Percentiles rank a stretch among this genome's conserved stretches.
Evolutionary conservation across 2,888 invertebrate species (phyloP).

Genomic region (Pomacea canaliculata): DNA sequence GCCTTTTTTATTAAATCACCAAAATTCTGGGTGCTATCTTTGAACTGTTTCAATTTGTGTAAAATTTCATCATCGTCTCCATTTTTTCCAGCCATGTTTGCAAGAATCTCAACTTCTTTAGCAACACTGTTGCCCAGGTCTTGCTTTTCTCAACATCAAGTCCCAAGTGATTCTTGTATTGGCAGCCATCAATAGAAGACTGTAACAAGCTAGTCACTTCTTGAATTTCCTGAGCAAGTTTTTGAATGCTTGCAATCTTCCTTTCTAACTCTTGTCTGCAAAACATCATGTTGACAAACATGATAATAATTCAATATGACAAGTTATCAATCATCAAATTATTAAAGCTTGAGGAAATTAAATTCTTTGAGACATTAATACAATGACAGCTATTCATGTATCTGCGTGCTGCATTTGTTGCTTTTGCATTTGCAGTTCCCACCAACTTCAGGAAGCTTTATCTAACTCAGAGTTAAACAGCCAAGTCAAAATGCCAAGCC

Average conservation of each 20-base stretch:
- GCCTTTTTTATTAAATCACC: slow-evolving; percentile 40
- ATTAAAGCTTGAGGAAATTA: too few species aligned
- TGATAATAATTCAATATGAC: too few species aligned
- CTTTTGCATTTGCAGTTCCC: too few species aligned
- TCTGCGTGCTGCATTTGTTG: too few species aligned
- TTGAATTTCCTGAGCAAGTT: slow-evolving; percentile 32
- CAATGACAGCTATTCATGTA: too few species aligned
- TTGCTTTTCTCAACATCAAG: slow-evolving; percentile 39
- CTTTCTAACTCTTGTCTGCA: slow-evolving; percentile 34
- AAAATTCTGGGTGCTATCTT: slow-evolving; percentile 35
- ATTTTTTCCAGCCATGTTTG: neutral
- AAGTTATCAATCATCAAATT: too few species aligned
- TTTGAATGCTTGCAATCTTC: slow-evolving; percentile 33
- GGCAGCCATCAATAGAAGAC: slow-evolving; percentile 27
- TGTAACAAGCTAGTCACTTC: slow-evolving; percentile 30
- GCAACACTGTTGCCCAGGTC: slow-evolving; percentile 13
- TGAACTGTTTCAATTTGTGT: slow-evolving; percentile 21
- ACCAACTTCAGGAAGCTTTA: too few species aligned
- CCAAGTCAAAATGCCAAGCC: too few species aligned
- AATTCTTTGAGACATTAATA: too few species aligned
- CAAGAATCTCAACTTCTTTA: slow-evolving; percentile 11
- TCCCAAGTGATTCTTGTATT: slow-evolving; percentile 35
- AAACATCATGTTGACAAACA: too few species aligned
- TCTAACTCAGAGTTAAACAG: too few species aligned
- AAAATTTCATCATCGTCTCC: slow-evolving; percentile 13